Evolutionary conservation across 2,888 invertebrate species (phyloP), one percentile per base, ranked within the genome.

Genomic region (Cylindroiulus punctatus): DNA sequence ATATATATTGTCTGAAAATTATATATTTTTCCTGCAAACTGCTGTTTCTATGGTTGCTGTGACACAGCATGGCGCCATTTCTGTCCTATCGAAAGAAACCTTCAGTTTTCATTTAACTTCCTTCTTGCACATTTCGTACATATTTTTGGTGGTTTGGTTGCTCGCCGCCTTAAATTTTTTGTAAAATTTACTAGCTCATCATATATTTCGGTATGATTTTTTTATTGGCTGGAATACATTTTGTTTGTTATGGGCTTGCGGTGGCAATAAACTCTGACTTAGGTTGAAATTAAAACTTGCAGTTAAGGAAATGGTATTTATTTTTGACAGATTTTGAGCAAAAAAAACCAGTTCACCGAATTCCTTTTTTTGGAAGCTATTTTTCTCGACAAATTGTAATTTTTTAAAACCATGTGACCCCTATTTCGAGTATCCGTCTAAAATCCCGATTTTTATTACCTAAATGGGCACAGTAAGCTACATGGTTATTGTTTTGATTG

Each of bases 21-120:
- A 57, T 22, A 22, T 57, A 57, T 57, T 22, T 57, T 57, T n/a
- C 22, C 4, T 5, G 22, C n/a, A 57, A 57, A n/a, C 57, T 22
- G 57, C 57, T 57, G 57, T 57, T 57, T 22, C 57, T 57, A 22
- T 5, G 57, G 22, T 57, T 57, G 57, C 57, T 57, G 57, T 57
- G n/a, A 57, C 57, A 22, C 57, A 57, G 57, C 57, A n/a, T 57
- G 57, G 22, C 57, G 57, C 57, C 57, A 57, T 57, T 57, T 22
- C 57, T 57, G 57, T 22, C 57, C 57, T 57, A 57, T 57, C 57
- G 22, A 57, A 57, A 22, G 57, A 57, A 57, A 22, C 57, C 57
- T 57, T 57, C 57, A 57, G 57, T 57, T 57, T 57, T 57, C 57
- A n/a, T n/a, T 22, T 57, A 22, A 57, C 57, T 57, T 57, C 57